Evolutionary conservation across 1,140 invertebrate genomes (phyloP).

Genomic region (Trigoniulus corallinus): DNA sequence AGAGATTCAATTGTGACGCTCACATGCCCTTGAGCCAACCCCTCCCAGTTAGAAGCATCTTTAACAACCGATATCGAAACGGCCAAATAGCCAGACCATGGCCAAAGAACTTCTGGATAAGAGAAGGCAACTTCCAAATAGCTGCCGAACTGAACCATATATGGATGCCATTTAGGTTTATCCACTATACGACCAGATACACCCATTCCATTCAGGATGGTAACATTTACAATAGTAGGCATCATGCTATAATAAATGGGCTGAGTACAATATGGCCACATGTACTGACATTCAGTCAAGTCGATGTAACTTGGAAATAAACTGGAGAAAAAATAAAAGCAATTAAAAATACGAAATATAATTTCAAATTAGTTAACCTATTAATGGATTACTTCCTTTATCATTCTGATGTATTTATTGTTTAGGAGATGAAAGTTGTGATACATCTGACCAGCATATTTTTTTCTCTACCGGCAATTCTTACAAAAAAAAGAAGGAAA

Average conservation of each 20-base stretch:
- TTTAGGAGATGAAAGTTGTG: too few species aligned
- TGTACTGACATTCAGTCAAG: conserved; percentile 83
- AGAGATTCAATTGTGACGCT: conserved; percentile 67
- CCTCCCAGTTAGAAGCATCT: conserved; percentile 54
- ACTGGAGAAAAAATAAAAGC: conserved; percentile 15
- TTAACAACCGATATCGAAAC: conserved; percentile 49
- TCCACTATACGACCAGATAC: conserved; percentile 57
- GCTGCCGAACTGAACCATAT: conserved; percentile 53
- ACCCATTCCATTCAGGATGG: conserved; percentile 71
- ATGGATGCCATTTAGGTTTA: conserved; percentile 73
- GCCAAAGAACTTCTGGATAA: conserved; percentile 75
- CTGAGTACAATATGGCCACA: conserved; percentile 97
- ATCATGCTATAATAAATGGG: conserved; percentile 73
- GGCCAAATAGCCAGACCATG: conserved; percentile 90
- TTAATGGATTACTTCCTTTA: too few species aligned
- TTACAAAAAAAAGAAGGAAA: too few species aligned
- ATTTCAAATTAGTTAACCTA: background rate
- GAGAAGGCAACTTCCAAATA: conserved; percentile 47
- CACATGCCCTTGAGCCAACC: conserved; percentile 63
- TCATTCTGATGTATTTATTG: too few species aligned
- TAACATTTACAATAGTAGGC: conserved; percentile 81
- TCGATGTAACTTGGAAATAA: conserved; percentile 60
- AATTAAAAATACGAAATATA: background rate
- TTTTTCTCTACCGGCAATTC: too few species aligned
- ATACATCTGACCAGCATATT: too few species aligned